Evolutionary conservation across 2,113 vertebrate genomes (phyloP), one percentile per base, ranked within the genome.

Genomic region (Probosciger aterrimus): DNA sequence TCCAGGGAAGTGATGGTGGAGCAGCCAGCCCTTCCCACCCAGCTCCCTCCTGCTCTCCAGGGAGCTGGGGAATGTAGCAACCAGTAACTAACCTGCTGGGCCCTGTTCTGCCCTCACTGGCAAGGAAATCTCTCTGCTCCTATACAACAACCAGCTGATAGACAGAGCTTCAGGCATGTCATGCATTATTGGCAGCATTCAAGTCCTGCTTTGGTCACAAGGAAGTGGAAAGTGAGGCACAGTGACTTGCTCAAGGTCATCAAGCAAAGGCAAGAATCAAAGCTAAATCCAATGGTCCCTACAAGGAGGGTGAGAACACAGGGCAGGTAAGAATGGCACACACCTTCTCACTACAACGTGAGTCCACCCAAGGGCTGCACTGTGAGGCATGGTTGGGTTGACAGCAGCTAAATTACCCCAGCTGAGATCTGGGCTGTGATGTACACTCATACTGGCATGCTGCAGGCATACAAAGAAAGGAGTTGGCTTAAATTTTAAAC

Each of bases 141-240:
- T n/a, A 37, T 31, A 55, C 35, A 69, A 50, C 43, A 86, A 31
- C 6, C 55, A 78, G 37, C 47, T 93, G 33, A 18, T 16, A 57
- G 46, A 6, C 4, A 3, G 37, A 62, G 16, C 20, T 68, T 44
- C 43, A 59, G 50, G 28, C 49, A 10, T 5, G 27, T n/a, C 4
- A 3, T 52, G 39, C 17, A 18, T 37, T 37, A 30, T 4, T 17
- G 18, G 55, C 19, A 65, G 25, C 20, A 7, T 70, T n/a, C 35
- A 53, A 23, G 27, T 20, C 65, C 60, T 55, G 33, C 73, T 60
- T 57, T 55, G 65, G 14, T 41, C 14, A 17, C 15, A 33, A 35
- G 33, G 20, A n/a, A 77, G 18, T 30, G 44, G 30, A 76, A 44
- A 62, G 12, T 0, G 0, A 83, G n/a, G 33, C 25, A 22, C 0